Evolutionary conservation across 2,888 invertebrate species (phyloP).

Genomic region (Nezara viridula): DNA sequence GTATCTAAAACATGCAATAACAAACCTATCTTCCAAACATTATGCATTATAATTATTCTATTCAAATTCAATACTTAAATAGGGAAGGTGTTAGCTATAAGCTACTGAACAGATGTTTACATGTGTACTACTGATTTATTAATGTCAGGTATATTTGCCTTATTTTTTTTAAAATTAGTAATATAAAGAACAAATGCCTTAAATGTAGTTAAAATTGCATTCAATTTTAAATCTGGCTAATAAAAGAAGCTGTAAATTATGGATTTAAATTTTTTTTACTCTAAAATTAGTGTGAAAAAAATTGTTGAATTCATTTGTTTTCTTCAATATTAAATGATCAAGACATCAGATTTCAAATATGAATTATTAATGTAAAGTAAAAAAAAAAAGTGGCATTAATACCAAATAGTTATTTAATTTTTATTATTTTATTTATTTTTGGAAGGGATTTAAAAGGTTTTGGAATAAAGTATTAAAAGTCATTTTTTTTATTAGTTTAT

Average conservation of each 20-base stretch:
- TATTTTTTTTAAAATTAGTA: neutral
- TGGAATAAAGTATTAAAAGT: neutral
- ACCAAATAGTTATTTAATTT: neutral
- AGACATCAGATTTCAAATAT: neutral
- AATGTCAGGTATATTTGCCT: neutral
- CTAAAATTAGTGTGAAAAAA: neutral
- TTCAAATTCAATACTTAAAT: neutral
- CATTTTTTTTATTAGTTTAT: neutral
- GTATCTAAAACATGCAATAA: slow-evolving; percentile 11
- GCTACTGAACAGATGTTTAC: neutral
- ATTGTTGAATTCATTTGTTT: neutral
- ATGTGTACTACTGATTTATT: neutral
- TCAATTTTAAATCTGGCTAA: neutral
- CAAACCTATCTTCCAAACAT: neutral
- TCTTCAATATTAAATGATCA: neutral
- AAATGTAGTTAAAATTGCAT: neutral
- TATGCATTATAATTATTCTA: neutral
- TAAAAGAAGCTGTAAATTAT: neutral
- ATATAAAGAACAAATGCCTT: neutral
- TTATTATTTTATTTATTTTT: neutral
- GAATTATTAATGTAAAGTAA: neutral
- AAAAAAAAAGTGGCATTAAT: neutral
- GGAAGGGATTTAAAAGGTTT: neutral
- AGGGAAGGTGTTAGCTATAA: neutral
- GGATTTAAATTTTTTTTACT: neutral